Evolutionary conservation across 2,888 invertebrate genomes (phyloP), one percentile per base, ranked within the genome.

Genomic region (Hypselothyrea guttata): DNA sequence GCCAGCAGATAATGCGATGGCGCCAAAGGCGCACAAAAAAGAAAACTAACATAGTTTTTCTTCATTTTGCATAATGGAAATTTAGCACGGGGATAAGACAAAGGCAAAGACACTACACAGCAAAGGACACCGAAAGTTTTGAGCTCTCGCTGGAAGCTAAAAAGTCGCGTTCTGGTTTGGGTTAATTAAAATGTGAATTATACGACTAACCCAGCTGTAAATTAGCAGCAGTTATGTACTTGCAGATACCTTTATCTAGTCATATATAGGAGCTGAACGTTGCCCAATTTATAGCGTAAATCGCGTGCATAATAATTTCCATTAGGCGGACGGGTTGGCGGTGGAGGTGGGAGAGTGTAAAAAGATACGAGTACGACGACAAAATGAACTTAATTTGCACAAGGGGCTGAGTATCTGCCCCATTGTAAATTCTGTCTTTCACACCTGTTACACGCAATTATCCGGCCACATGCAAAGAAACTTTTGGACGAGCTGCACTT

Each of bases 381-480:
- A 59, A 61, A 62, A 64, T 68, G 55, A 78, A 75, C 65, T 66
- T 69, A 75, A 77, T 84, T 82, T 84, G 65, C 46, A 49, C 40
- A 46, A 48, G 41, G 52, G 18, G 16, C n/a, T 16, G 37, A 5
- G 22, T 52, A 45, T 63, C 45, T 48, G 45, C 49, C 55, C 55
- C 69, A 82, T 84, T 72, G 69, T 76, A 83, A 81, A 79, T 84
- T 86, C 83, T 52, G 83, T 76, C 85, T 82, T 84, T 84, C 65
- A 71, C 83, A 84, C 83, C 83, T 84, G 86, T 84, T 84, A 84
- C 86, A 78, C 71, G 69, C 76, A 84, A 86, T 84, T 84, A 84
- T 79, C 74, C 70, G 48, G 70, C 72, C 82, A 54, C 75, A 72
- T 65, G 79, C 76, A 67, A 70, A 53, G 84, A 74, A 75, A 75